Evolutionary conservation across 2,888 invertebrate genomes (phyloP), one percentile per base, ranked within the genome.

Genomic region (Mactromeris polynyma): DNA sequence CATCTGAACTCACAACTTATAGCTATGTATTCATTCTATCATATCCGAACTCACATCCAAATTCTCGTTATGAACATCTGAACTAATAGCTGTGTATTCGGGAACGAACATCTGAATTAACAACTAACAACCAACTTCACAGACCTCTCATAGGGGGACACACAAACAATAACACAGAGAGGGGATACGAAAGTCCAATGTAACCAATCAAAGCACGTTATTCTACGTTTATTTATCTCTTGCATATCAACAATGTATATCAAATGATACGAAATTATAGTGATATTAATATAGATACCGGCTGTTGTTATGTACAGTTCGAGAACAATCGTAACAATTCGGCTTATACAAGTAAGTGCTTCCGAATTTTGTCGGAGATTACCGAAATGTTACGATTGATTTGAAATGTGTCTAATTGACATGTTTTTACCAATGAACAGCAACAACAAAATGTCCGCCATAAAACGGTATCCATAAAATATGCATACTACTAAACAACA

Each of bases 191-290:
- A 46, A n/a, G 3, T 9, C 7, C 58, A 64, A 26, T 26, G 26
- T 7, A 64, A 64, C 4, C 26, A 26, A 64, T 26, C 58, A 64
- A n/a, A 6, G 0, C 26, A 64, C 26, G 73, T 73, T 73, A 33
- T 73, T 73, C 73, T 73, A 73, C 73, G 73, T 82, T 64, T 82
- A 82, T 64, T 82, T 64, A 40, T 58, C 38, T 82, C 82, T 82
- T 82, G 82, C 82, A 82, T 82, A 82, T 64, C 64, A 64, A 40
- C 54, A 2, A 82, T 82, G 54, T 58, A 31, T 64, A 38, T 82
- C 38, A 79, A 46, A 73, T 73, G 73, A 33, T 73, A 73, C 73
- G 73, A 33, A 73, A 4, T 36, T 73, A 42, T 46, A 79, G n/a
- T 46, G 26, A 38, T 42, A 40, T 36, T 26, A 14, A 69, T 26